Evolutionary conservation across 1,140 invertebrate genomes (phyloP).

Genomic region (Sesamia nonagrioides): DNA sequence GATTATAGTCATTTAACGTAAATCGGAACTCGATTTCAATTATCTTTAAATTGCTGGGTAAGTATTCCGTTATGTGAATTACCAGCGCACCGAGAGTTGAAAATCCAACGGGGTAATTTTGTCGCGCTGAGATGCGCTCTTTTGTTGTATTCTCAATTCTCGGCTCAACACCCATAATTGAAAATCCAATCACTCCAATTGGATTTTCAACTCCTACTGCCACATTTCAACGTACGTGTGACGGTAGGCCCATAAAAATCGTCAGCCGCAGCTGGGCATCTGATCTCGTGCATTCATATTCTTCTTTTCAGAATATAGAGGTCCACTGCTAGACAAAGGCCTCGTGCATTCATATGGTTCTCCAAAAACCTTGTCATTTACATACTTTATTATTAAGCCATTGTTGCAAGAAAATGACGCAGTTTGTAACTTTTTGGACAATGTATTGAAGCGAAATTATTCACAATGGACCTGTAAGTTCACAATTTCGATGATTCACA

Average conservation of each 20-base stretch:
- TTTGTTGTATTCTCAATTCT: too few relatives aligned
- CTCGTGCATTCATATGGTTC: not conserved
- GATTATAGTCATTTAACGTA: slow-evolving; percentile 25
- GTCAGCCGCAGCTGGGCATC: too few relatives aligned
- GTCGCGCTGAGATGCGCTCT: too few relatives aligned
- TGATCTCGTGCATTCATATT: too few relatives aligned
- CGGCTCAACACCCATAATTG: too few relatives aligned
- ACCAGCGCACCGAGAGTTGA: not conserved
- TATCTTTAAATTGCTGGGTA: not conserved
- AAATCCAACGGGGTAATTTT: too few relatives aligned
- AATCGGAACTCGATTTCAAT: slow-evolving; percentile 27
- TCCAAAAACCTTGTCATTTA: not conserved
- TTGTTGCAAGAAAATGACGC: not conserved
- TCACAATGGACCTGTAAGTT: not conserved
- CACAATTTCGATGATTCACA: slow-evolving; percentile 1
- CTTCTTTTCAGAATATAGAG: too few relatives aligned
- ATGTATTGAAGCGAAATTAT: not conserved
- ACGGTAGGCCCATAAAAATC: too few relatives aligned
- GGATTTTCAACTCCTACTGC: too few relatives aligned
- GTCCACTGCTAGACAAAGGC: too few relatives aligned
- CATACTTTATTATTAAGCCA: not conserved
- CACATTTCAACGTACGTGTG: too few relatives aligned
- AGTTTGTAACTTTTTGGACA: not conserved
- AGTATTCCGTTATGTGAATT: not conserved
- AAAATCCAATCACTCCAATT: too few relatives aligned